phyloP scores from a whole-genome alignment of 2,888 invertebrate species.

The Barypeithes pellucidus region DNA sequence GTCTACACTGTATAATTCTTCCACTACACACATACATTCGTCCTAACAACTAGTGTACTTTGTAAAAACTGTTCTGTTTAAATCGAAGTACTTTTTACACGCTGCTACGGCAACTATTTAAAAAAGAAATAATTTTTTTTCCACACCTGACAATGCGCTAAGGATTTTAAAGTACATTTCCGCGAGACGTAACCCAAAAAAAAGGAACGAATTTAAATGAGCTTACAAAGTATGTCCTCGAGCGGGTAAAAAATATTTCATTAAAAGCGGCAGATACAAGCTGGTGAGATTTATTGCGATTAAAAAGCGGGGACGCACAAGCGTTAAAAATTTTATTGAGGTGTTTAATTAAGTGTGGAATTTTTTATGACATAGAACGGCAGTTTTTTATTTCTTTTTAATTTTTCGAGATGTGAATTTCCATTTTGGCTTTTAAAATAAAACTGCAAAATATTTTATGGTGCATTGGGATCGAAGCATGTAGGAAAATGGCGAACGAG shows the following conservation, averaged over 20 bases:
- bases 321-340: slow-evolving; percentile 35
- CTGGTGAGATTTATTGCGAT: slow-evolving; percentile 38
- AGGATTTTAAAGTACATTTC: neutral
- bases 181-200: neutral
- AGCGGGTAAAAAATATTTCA: slow-evolving; percentile 39
- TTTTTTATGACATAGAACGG: slow-evolving; percentile 11
- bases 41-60: no score
- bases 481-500: no score
- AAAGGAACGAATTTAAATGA: neutral
- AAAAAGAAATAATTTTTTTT: neutral
- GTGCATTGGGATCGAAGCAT: no score
- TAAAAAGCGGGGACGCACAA: slow-evolving; percentile 31
- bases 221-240: slow-evolving; percentile 6
- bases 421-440: no score
- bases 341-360: slow-evolving; percentile 38
- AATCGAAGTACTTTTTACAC: no score
- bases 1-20: no score
- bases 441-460: no score
- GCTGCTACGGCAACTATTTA: no score
- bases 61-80: no score
- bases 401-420: neutral
- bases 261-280: slow-evolving; percentile 36
- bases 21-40: no score
- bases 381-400: neutral
- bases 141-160: neutral